These are phyloP conservation scores for Rhynchotus rufescens DNA, from an alignment of 2,797 vertebrate genomes.

Conservation along the genomic window DNA sequence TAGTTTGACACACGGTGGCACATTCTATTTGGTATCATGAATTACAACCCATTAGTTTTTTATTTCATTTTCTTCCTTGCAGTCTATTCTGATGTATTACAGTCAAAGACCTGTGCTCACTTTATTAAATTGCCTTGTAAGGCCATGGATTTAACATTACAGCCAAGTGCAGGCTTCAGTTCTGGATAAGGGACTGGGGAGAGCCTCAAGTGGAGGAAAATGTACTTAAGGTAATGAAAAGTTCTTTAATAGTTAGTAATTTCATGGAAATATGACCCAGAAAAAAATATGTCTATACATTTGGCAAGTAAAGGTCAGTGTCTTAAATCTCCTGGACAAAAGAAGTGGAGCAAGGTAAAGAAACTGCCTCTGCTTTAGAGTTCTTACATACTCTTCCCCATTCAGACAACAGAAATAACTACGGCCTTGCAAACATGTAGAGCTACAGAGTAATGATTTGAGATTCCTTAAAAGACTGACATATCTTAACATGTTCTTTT, in stretches of 20 bases:
- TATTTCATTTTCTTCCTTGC: background rate
- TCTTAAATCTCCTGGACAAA: background rate
- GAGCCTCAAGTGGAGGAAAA: too few relatives aligned
- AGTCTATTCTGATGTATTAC: background rate
- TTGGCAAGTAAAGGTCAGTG: background rate
- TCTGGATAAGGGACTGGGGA: background rate
- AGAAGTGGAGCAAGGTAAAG: background rate
- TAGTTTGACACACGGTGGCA: background rate
- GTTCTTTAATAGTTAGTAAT: background rate
- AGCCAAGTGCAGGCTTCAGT: background rate
- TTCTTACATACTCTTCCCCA: background rate
- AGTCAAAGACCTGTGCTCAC: background rate
- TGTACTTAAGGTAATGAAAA: background rate
- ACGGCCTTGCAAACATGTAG: background rate
- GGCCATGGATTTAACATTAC: too few relatives aligned
- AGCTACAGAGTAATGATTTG: background rate
- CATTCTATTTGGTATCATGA: background rate
- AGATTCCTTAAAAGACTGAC: background rate
- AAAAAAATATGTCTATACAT: too few relatives aligned
- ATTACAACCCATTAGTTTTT: background rate
- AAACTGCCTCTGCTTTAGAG: background rate
- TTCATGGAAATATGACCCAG: too few relatives aligned
- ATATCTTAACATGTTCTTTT: constrained; percentile 3
- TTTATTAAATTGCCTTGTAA: background rate
- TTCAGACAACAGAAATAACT: background rate